Evolutionary conservation across 2,888 invertebrate species (phyloP).

Genomic region (Pachliopta kotzebuea): DNA sequence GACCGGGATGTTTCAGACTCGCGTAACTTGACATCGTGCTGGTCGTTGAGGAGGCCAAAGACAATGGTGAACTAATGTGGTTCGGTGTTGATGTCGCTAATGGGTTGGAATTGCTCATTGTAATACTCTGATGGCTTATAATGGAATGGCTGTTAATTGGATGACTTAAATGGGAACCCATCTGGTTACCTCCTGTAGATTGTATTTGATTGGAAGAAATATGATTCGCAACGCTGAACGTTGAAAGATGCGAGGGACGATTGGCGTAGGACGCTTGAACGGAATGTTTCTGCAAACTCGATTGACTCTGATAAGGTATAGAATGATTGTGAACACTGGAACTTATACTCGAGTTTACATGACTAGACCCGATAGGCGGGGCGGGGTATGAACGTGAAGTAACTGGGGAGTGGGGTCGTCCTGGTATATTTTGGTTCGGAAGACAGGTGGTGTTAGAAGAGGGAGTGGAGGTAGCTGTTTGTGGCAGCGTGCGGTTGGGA

Average conservation of each 20-base stretch:
- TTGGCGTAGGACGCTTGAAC: constrained; percentile 63
- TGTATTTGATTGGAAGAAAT: constrained; percentile 79
- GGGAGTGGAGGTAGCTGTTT: constrained; percentile 53
- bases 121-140: constrained; percentile 56
- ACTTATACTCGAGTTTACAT: constrained; percentile 72
- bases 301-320: constrained; percentile 69
- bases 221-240: constrained; percentile 66
- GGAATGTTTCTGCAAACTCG: constrained; percentile 77
- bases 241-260: constrained; percentile 67
- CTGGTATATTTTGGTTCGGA: constrained; percentile 64
- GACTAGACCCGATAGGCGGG: constrained; percentile 76
- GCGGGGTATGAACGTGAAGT: constrained; percentile 64
- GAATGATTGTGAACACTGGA: constrained; percentile 71
- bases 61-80: constrained; percentile 52
- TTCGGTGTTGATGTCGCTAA: constrained; percentile 54
- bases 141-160: constrained; percentile 65
- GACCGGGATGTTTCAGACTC: constrained; percentile 60
- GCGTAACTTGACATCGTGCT: constrained; percentile 62
- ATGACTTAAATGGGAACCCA: constrained; percentile 65
- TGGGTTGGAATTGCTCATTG: constrained; percentile 51
- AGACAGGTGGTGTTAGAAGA: constrained; percentile 63
- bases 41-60: constrained; percentile 51
- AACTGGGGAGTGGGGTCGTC: constrained; percentile 60
- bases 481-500: constrained; percentile 57
- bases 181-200: constrained; percentile 63